Conservation (phyloP, 2,888 invertebrate species). For the Fragum whitleyi region DNA sequence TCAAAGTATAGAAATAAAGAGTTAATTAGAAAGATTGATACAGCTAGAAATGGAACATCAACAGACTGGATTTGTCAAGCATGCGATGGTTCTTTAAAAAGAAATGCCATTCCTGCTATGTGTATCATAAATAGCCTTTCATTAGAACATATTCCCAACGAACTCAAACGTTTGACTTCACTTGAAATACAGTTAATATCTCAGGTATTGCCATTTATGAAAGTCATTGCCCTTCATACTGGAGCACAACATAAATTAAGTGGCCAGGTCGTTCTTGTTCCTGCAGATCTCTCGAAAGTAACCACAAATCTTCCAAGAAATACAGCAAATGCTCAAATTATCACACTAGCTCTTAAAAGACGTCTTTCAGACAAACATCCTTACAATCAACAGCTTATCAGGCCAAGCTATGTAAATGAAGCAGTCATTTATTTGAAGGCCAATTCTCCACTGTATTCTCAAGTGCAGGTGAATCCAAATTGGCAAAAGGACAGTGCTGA, state of each 20-base stretch:
- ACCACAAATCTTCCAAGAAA: neutral
- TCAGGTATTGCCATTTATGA: constrained; percentile 63
- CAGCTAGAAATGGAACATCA: too few relatives aligned
- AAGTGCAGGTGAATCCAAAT: neutral
- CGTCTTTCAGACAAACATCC: neutral
- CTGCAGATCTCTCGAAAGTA: constrained; percentile 34
- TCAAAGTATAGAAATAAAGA: too few relatives aligned
- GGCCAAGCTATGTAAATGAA: neutral
- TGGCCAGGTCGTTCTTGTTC: constrained; percentile 68
- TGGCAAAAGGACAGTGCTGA: too few relatives aligned
- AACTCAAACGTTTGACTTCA: constrained; percentile 45
- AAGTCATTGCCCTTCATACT: constrained; percentile 59
- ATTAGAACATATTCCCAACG: neutral
- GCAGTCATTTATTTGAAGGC: neutral
- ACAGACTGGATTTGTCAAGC: constrained; percentile 10
- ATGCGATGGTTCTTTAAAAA: neutral
- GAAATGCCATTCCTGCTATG: neutral
- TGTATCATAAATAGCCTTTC: neutral
- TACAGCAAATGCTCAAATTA: neutral
- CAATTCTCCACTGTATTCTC: neutral
- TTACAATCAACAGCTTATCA: neutral
- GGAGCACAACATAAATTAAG: constrained; percentile 61
- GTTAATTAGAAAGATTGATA: too few relatives aligned
- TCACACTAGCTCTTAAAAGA: neutral
- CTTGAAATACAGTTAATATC: constrained; percentile 64